Evolutionary conservation across 2,113 vertebrate species (phyloP), one percentile per base, ranked within the genome.

Genomic region (Pterocles burchelli): DNA sequence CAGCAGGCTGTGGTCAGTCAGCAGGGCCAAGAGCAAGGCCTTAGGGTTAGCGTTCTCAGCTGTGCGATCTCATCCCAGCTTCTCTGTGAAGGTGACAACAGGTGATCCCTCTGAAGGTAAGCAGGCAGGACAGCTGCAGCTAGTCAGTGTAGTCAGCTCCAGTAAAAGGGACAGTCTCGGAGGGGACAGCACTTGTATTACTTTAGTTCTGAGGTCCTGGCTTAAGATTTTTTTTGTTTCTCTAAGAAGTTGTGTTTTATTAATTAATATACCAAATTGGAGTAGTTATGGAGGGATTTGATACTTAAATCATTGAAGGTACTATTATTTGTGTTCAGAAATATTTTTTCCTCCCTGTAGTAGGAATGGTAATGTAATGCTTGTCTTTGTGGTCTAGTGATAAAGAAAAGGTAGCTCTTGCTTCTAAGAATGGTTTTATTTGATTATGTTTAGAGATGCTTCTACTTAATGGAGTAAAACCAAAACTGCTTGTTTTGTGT

Each of bases 121-220:
- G 25, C 43, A 54, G 25, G 11, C 55, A 31, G 66, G 43, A 22
- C 55, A 74, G 89, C 58, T 86, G 88, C 20, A 11, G 5, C 33
- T 62, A 2, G 1, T 51, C 14, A 59, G 73, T 6, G 8, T 7
- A 68, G 55, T 34, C 9, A 19, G 41, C 41, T 13, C 41, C 41
- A 41, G 41, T 15, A 36, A 41, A 63, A 49, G 33, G 62, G 26
- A 24, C 6, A 12, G 25, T 1, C 19, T 9, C 1, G 0, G 9
- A 3, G 5, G 6, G 1, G 15, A 2, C 0, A 10, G 0, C 0
- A 0, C 2, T 46, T 33, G 2, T 1, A 1, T 4, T 0, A 0
- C 2, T 48, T 46, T 1, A 11, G 13, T 43, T 55, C 22, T n/a
- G 45, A 28, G 19, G 17, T 33, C 2, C 1, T 51, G 7, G 5